A percentile compares a stretch with the other conserved stretches of the same genome.
These are phyloP conservation scores for Marcusenius ussheri DNA, from an alignment of 2,113 vertebrate species.

Conservation along the genomic window DNA sequence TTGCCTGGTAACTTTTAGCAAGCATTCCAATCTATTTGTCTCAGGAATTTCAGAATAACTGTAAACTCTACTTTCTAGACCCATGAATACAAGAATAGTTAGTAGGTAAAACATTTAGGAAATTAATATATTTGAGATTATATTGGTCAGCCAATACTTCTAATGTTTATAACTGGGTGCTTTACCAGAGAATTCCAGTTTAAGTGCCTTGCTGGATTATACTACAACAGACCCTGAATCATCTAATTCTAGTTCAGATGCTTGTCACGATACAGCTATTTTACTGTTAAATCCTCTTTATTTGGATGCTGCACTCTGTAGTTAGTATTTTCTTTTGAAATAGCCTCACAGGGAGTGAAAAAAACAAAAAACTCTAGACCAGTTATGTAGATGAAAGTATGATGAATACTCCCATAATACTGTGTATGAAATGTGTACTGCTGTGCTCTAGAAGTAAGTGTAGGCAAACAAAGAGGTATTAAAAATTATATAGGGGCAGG, in stretches of 20 bases:
- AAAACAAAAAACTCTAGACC: background rate
- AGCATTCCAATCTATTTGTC: background rate
- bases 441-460: background rate
- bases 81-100: background rate
- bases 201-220: background rate
- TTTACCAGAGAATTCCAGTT: background rate
- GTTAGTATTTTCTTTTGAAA: background rate
- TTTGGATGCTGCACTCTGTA: background rate
- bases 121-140: background rate
- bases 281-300: background rate
- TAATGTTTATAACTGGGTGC: background rate
- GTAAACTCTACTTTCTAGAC: background rate
- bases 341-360: background rate
- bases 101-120: background rate
- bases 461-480: background rate
- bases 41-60: background rate
- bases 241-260: background rate
- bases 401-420: background rate
- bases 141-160: background rate
- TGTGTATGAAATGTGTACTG: background rate
- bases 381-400: background rate
- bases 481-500: background rate
- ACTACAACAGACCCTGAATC: background rate
- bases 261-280: background rate
- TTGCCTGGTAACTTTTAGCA: background rate